Conservation (phyloP, 1,140 invertebrate species). For the Pseudomyrmex concolor region DNA sequence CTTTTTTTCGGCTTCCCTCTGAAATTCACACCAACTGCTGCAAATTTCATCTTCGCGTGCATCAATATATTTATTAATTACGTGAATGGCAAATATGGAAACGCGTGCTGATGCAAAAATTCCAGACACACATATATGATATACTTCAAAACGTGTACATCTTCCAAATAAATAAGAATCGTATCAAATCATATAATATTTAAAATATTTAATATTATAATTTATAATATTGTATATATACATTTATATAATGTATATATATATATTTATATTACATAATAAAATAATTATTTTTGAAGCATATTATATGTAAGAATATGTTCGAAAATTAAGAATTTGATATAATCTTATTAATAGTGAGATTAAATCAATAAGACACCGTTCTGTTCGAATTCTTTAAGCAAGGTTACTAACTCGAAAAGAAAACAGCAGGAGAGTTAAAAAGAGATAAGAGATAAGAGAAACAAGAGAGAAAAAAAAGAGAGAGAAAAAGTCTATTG, state of each 20-base stretch:
- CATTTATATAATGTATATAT: no score
- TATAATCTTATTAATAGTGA: no score
- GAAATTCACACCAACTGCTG: background rate
- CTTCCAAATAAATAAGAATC: background rate
- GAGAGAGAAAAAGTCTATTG: conserved; percentile 75
- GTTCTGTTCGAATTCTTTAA: background rate
- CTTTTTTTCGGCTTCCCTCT: no score
- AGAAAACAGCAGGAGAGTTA: background rate
- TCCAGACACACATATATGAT: conserved; percentile 1
- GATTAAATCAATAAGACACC: background rate
- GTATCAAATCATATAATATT: background rate
- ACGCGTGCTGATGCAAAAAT: conserved; percentile 20
- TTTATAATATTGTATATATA: no score
- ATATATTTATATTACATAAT: no score
- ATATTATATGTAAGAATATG: background rate
- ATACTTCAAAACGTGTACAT: conserved; percentile 7
- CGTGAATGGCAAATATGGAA: conserved; percentile 26
- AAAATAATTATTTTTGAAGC: background rate
- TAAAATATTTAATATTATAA: no score
- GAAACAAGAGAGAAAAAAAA: conserved; percentile 22
- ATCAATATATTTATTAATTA: conserved; percentile 44
- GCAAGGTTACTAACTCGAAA: conserved; percentile 1
- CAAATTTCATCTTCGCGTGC: conserved; percentile 15
- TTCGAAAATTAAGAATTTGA: no score
- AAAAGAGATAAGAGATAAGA: conserved; percentile 27